These are phyloP conservation scores for Clytia hemisphaerica DNA, from an alignment of 30 jellyfish, hydroid and myxozoan genomes.

Conservation along the genomic window DNA sequence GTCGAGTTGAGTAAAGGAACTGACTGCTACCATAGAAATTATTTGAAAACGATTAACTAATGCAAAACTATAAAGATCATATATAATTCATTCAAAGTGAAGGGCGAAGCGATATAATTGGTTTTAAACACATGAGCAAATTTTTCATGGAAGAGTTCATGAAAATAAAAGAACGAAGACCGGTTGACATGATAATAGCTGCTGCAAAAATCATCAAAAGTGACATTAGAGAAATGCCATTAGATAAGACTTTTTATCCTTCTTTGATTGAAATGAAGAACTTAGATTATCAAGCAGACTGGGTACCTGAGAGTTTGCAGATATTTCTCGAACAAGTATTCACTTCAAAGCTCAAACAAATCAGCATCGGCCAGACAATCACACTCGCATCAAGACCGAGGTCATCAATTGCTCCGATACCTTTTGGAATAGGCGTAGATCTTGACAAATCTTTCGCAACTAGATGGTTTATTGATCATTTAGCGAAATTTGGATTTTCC, in stretches of 20 bases:
- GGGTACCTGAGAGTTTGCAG: constrained; percentile 42
- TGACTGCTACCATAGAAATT: too few relatives aligned
- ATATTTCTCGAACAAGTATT: constrained; percentile 2
- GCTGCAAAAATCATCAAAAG: constrained; percentile 44
- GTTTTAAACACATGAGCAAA: too few relatives aligned
- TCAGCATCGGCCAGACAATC: constrained; percentile 36
- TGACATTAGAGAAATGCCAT: constrained; percentile 35
- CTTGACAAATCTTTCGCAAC: too few relatives aligned
- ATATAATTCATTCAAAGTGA: too few relatives aligned
- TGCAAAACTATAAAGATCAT: too few relatives aligned
- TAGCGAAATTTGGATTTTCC: too few relatives aligned
- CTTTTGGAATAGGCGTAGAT: too few relatives aligned
- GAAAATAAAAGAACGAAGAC: constrained; percentile 22
- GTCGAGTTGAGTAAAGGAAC: too few relatives aligned
- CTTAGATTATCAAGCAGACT: background rate
- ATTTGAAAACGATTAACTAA: constrained; percentile 11
- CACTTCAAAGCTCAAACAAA: constrained; percentile 17
- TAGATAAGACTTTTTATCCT: constrained; percentile 1
- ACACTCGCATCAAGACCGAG: constrained; percentile 45
- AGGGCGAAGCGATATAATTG: too few relatives aligned
- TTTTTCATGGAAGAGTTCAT: too few relatives aligned
- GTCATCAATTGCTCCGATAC: constrained; percentile 1
- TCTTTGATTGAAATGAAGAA: constrained; percentile 8
- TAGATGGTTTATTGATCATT: too few relatives aligned
- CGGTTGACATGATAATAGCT: constrained; percentile 19